phyloP scores from a whole-genome alignment of 2,888 invertebrate genomes.

The Yponomeuta evonymella region DNA sequence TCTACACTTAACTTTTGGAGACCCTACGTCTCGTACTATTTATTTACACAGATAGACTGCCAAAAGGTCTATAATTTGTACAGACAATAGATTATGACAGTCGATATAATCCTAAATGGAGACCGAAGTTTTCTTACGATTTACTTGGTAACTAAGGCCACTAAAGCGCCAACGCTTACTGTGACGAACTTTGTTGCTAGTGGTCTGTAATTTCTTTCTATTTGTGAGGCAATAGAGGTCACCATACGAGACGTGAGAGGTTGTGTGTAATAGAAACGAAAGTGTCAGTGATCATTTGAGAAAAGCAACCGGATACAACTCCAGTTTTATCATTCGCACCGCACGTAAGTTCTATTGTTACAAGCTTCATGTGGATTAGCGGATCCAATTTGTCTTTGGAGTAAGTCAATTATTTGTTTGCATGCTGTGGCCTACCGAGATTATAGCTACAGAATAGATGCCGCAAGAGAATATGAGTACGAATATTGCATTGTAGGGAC shows the following conservation, averaged over 20 bases:
- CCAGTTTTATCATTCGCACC: slow-evolving; percentile 13
- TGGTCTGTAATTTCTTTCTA: neutral
- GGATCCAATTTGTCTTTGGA: neutral
- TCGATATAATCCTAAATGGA: neutral
- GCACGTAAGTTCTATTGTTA: slow-evolving; percentile 1
- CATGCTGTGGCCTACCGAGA: too few species aligned
- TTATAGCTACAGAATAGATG: too few species aligned
- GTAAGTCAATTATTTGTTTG: neutral
- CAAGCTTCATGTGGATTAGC: slow-evolving; percentile 4
- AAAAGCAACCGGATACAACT: slow-evolving; percentile 38
- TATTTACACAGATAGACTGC: neutral
- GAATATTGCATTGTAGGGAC: too few species aligned
- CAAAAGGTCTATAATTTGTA: neutral
- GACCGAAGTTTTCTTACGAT: neutral
- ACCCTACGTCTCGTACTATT: neutral
- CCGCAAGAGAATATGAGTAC: too few species aligned
- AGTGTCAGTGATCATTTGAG: slow-evolving; percentile 30
- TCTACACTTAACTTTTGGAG: neutral
- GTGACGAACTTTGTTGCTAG: neutral
- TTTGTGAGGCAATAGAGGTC: neutral
- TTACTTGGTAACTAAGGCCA: neutral
- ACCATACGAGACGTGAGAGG: slow-evolving; percentile 17
- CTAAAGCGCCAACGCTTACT: neutral
- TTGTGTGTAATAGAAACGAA: slow-evolving; percentile 30
- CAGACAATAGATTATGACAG: neutral